Base-by-base conservation (phyloP, 2,113 vertebrate genomes). In the Chauna torquata region DNA sequence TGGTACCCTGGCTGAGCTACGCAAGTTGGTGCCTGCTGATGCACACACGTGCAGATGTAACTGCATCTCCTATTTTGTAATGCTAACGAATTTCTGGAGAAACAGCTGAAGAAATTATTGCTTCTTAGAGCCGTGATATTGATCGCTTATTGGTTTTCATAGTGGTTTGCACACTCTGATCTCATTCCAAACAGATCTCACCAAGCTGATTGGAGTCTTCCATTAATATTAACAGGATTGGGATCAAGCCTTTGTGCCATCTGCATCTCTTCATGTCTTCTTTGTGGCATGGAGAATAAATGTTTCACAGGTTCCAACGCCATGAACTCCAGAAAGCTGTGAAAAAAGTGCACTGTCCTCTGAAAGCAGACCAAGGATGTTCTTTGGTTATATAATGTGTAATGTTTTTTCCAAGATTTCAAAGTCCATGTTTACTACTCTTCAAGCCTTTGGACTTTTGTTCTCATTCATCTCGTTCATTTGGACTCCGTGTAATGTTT, bases 41-140 rank as follows among this genome's bases (percentile, higher is more conserved):
- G 13, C 13, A 9, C 40, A 16, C 12, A 8, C 1, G 2, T 10
- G 4, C 7, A 13, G 6, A n/a, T n/a, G n/a, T 6, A 20, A 34
- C 3, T 34, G 25, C 25, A 40, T 14, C 40, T 47, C 30, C 17
- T 28, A 8, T 42, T 57, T 34, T 57, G 16, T 24, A 13, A 32
- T 23, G 24, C 52, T 11, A 6, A 44, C n/a, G 62, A 62, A 34
- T 32, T 80, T 52, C 52, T 65, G 24, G 72, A 17, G 9, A 54
- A 36, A 19, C 12, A 62, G 6, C 15, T 23, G 68, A 75, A 25
- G 57, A 65, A 70, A 47, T 0, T 2, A 8, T 25, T 62, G 32
- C 15, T 66, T 59, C 50, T 69, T 75, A 64, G 32, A 69, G 58
- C 6, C 16, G 4, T 22, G 42, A 3, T 34, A n/a, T 23, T 6